Evolutionary conservation across 2,113 vertebrate species (phyloP), one percentile per base, ranked within the genome.

Genomic region (Ageneiosus marmoratus): DNA sequence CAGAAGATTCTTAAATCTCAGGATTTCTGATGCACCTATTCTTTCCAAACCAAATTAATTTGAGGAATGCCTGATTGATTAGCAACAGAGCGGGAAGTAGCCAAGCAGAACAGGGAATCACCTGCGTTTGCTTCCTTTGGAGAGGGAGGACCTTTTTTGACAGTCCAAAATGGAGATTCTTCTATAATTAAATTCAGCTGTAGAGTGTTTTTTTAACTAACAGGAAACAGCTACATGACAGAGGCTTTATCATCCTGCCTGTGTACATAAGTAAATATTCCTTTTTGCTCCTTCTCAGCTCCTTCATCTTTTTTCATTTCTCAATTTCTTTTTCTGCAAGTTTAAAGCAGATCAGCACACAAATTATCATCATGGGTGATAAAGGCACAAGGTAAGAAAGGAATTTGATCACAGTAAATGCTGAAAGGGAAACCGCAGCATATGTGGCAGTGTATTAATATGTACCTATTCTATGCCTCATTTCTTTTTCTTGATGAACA

Each of bases 371-470:
- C 50, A 91, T 91, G 90, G 90, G 87, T 2, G 90, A 91, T 86
- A 90, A 90, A 89, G 90, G 90, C 77, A 91, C 90, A 55, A 85
- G 90, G 90, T 90, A 86, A 89, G 90, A 70, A 34, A 16, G 29
- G n/a, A 16, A 56, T 86, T 82, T 50, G 29, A 73, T 78, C 15
- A 34, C 41, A 27, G 41, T 85, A 13, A 62, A 77, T 78, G 58
- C 15, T 27, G 51, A 29, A 3, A 8, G 32, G 8, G 20, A 34
- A 63, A 34, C 8, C 62, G 29, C 37, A 32, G 29, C 37, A 32
- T 3, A n/a, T 44, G 55, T 82, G 56, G 11, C 8, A 22, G 46
- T 46, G 46, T 65, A 37, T 65, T 53, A n/a, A n/a, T n/a, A 37
- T 11, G 50, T 77, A 29, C 15, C 41, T n/a, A 5, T 50, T 65